Percentiles rank a stretch among this genome's conserved stretches.
Conservation (phyloP, 37 sponge, comb jelly and placozoan genomes). For the Eunapius fragilis region DNA sequence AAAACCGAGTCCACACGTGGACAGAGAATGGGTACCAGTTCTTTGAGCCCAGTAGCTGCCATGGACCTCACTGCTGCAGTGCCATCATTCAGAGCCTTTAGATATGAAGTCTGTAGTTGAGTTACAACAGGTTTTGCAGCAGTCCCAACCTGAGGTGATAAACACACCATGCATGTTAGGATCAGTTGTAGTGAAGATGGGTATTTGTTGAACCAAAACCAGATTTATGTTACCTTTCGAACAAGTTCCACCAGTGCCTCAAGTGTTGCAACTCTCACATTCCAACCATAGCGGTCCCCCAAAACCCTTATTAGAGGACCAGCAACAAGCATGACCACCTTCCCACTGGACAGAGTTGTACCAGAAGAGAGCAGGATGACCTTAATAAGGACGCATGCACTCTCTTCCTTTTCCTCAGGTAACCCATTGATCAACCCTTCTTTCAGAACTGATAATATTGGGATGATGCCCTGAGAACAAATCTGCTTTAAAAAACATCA, state of each 20-base stretch:
- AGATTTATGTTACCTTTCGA: constrained; percentile 60
- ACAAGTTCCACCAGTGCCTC: constrained; percentile 87
- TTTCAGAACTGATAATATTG: constrained; percentile 74
- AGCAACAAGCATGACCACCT: constrained; percentile 84
- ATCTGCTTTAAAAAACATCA: background rate
- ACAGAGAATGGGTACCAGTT: constrained; percentile 60
- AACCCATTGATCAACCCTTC: constrained; percentile 90
- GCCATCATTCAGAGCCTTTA: constrained; percentile 90
- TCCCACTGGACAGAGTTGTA: constrained; percentile 51
- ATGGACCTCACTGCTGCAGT: constrained; percentile 74
- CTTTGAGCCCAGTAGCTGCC: constrained; percentile 75
- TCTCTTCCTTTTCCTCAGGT: constrained; percentile 93
- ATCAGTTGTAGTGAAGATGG: too few species aligned
- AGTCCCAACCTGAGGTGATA: constrained; percentile 54
- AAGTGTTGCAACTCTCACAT: constrained; percentile 86
- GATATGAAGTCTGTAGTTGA: constrained; percentile 96
- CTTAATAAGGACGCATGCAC: constrained; percentile 79
- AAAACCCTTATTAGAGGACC: constrained; percentile 96
- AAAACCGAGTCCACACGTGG: constrained; percentile 87
- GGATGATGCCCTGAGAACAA: constrained; percentile 77
- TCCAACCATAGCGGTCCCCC: constrained; percentile 85
- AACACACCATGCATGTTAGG: too few species aligned
- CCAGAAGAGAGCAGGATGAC: constrained; percentile 82
- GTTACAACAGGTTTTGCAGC: constrained; percentile 90
- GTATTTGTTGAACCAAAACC: background rate